Conservation (phyloP, 2,797 vertebrate genomes). For the Pipistrellus pygmaeus region DNA sequence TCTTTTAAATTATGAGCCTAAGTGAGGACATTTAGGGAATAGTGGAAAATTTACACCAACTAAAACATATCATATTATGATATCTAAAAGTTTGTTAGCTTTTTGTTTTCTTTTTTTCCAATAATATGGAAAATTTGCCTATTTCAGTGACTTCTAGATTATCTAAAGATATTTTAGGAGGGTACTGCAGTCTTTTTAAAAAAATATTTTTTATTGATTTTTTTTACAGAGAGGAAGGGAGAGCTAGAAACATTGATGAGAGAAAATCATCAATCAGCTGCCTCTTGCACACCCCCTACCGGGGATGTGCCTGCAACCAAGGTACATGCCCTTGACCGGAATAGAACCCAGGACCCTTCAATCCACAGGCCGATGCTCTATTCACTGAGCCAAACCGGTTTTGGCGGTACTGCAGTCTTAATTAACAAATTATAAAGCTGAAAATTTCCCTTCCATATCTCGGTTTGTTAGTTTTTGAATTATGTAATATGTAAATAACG, state of each 20-base stretch:
- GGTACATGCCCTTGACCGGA: no score
- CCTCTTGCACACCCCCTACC: no score
- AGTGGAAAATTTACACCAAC: background rate
- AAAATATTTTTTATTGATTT: no score
- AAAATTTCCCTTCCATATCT: background rate
- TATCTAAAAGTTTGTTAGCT: background rate
- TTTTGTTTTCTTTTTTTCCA: conserved; percentile 1
- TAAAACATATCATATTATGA: background rate
- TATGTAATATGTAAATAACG: conserved; percentile 52
- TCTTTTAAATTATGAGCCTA: background rate
- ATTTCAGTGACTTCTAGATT: conserved; percentile 28
- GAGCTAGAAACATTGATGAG: no score
- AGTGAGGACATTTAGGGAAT: background rate
- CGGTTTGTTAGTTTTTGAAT: conserved; percentile 40
- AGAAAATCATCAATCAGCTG: no score
- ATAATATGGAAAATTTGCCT: background rate
- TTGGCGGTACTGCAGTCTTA: background rate
- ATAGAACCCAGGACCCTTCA: no score
- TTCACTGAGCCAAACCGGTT: no score
- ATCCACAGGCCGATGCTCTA: no score
- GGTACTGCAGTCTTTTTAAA: background rate
- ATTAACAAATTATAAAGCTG: conserved; percentile 33
- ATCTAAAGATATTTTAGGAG: background rate
- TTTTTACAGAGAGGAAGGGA: no score
- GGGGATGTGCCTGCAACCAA: no score